phyloP scores from a whole-genome alignment of 2,113 vertebrate species.

The Eleginops maclovinus region DNA sequence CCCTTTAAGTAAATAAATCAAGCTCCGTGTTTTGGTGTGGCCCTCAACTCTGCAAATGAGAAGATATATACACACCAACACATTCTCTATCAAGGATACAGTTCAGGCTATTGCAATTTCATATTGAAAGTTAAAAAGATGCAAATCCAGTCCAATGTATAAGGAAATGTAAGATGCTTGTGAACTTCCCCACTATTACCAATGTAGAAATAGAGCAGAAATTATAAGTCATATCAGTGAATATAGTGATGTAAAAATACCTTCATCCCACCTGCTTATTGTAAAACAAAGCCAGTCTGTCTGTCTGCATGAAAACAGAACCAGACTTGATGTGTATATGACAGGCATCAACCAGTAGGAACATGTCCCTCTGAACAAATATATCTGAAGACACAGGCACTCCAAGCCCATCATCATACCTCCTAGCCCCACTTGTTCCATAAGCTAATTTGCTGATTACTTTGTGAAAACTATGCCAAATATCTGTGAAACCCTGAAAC shows the following conservation, averaged over 20 bases:
- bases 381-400: constrained; percentile 48
- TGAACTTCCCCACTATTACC: constrained; percentile 20
- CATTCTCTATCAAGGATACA: neutral
- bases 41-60: neutral
- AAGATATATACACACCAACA: neutral
- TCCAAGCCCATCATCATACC: constrained; percentile 63
- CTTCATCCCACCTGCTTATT: constrained; percentile 29
- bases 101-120: constrained; percentile 9
- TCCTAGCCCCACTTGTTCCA: constrained; percentile 23
- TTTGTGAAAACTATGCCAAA: constrained; percentile 30
- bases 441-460: constrained; percentile 51
- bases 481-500: constrained; percentile 32
- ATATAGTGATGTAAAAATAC: no score
- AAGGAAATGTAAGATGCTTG: neutral
- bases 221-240: neutral
- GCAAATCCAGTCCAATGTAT: neutral
- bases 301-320: constrained; percentile 63
- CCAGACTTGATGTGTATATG: constrained; percentile 59
- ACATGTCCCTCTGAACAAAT: constrained; percentile 65
- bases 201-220: neutral
- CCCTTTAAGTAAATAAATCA: constrained; percentile 58
- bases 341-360: constrained; percentile 73
- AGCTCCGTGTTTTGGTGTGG: constrained; percentile 15
- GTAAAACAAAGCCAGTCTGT: constrained; percentile 70
- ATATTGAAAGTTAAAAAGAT: constrained; percentile 17